Evolutionary conservation across 2,888 invertebrate species (phyloP).

Genomic region (Eulithis testata): DNA sequence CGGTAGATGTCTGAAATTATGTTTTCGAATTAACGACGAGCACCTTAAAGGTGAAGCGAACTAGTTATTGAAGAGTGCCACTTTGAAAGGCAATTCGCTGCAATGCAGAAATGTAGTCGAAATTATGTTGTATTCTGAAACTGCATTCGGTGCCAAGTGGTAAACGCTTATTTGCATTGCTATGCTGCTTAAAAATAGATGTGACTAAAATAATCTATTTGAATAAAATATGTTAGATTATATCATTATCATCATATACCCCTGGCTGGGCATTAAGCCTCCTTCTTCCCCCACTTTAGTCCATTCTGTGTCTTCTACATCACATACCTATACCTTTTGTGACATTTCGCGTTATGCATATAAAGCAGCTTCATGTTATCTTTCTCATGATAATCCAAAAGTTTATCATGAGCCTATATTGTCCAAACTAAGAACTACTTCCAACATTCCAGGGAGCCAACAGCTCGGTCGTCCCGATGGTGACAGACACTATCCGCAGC

Average conservation of each 20-base stretch:
- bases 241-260: too few relatives aligned
- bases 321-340: too few relatives aligned
- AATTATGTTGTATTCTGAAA: slow-evolving; percentile 24
- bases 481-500: slow-evolving; percentile 86
- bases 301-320: too few relatives aligned
- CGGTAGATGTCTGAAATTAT: slow-evolving; percentile 39
- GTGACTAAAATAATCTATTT: slow-evolving; percentile 1
- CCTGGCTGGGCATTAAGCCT: too few relatives aligned
- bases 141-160: slow-evolving; percentile 12
- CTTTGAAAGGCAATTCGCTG: slow-evolving; percentile 34
- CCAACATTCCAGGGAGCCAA: slow-evolving; percentile 67
- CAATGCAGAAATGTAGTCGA: slow-evolving; percentile 32
- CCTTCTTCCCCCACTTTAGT: too few relatives aligned
- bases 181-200: background rate
- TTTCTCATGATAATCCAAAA: too few relatives aligned
- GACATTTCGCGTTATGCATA: too few relatives aligned
- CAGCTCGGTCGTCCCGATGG: slow-evolving; percentile 79
- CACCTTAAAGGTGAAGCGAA: slow-evolving; percentile 31
- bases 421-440: background rate
- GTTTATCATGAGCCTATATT: too few relatives aligned
- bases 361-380: too few relatives aligned
- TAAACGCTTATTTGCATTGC: slow-evolving; percentile 10
- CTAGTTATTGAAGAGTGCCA: slow-evolving; percentile 36
- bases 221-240: background rate
- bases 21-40: slow-evolving; percentile 38